These are phyloP conservation scores for Emydocephalus ijimae DNA, from an alignment of 2,113 vertebrate species.

Conservation along the genomic window DNA sequence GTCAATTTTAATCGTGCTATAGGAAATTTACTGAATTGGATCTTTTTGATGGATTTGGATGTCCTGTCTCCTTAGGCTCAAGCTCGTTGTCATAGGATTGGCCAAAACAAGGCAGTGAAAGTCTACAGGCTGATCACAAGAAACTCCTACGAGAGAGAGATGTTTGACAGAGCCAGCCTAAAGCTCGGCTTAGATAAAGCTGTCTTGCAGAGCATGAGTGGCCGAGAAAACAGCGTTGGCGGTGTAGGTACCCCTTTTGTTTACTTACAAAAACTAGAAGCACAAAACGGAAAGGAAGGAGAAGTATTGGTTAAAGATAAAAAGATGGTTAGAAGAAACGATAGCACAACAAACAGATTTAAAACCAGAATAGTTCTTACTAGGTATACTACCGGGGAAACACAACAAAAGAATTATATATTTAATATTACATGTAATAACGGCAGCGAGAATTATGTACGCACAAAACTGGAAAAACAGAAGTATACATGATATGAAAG, in stretches of 20 bases:
- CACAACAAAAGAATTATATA: too few species aligned
- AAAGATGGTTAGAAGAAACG: too few species aligned
- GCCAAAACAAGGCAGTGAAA: slow-evolving; percentile 98
- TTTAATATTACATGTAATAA: too few species aligned
- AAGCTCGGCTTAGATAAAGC: slow-evolving; percentile 97
- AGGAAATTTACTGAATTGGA: background rate
- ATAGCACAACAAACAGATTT: too few species aligned
- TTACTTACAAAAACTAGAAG: background rate
- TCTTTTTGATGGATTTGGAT: background rate
- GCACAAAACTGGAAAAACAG: too few species aligned
- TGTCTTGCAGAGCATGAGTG: slow-evolving; percentile 98
- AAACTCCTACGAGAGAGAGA: slow-evolving; percentile 95
- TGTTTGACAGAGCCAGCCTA: slow-evolving; percentile 97
- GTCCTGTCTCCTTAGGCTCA: slow-evolving; percentile 80
- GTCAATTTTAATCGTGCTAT: background rate
- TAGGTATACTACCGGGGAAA: too few species aligned
- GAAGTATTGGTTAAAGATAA: background rate
- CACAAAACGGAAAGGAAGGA: background rate
- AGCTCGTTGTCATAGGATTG: slow-evolving; percentile 96
- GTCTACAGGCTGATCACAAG: slow-evolving; percentile 96
- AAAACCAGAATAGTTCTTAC: too few species aligned
- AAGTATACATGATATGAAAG: too few species aligned
- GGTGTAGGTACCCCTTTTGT: slow-evolving; percentile 76
- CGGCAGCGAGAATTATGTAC: too few species aligned
- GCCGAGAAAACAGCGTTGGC: slow-evolving; percentile 89